Conservation (phyloP, 1,140 invertebrate genomes). For the Drosophila seguyi region DNA sequence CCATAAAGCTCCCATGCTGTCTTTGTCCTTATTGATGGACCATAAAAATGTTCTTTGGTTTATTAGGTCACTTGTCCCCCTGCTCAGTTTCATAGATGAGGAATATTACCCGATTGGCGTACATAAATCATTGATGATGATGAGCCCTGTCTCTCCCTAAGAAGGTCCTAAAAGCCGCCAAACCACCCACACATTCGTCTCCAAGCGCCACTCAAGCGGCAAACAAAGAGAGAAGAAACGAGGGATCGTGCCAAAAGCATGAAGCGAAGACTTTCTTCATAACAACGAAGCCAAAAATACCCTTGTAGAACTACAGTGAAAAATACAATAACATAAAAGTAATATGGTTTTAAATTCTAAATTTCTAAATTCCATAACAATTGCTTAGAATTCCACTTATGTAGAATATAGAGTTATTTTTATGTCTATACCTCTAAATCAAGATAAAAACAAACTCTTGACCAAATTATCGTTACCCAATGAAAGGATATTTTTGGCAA, state of each 20-base stretch:
- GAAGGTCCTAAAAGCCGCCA: slow-evolving; percentile 9
- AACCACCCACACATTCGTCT: slow-evolving; percentile 24
- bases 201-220: slow-evolving; percentile 57
- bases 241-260: slow-evolving; percentile 11
- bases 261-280: not conserved
- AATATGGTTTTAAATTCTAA: too few relatives aligned
- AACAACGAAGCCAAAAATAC: not conserved
- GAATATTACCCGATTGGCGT: slow-evolving; percentile 18
- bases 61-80: slow-evolving; percentile 2
- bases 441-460: not conserved
- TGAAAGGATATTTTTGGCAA: slow-evolving; percentile 4
- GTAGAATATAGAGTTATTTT: too few relatives aligned
- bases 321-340: too few relatives aligned
- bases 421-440: not conserved
- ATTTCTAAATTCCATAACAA: not conserved
- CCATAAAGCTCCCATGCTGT: slow-evolving; percentile 2
- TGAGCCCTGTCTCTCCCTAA: not conserved
- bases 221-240: slow-evolving; percentile 20
- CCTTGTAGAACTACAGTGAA: not conserved
- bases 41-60: slow-evolving; percentile 9
- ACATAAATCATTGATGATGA: slow-evolving; percentile 20
- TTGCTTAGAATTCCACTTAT: too few relatives aligned
- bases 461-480: not conserved
- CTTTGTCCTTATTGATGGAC: slow-evolving; percentile 3
- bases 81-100: slow-evolving; percentile 8